Percentiles rank a stretch among this genome's conserved stretches.
These are phyloP conservation scores for Lagopus muta DNA, from an alignment of 2,113 vertebrate genomes.

Conservation along the genomic window DNA sequence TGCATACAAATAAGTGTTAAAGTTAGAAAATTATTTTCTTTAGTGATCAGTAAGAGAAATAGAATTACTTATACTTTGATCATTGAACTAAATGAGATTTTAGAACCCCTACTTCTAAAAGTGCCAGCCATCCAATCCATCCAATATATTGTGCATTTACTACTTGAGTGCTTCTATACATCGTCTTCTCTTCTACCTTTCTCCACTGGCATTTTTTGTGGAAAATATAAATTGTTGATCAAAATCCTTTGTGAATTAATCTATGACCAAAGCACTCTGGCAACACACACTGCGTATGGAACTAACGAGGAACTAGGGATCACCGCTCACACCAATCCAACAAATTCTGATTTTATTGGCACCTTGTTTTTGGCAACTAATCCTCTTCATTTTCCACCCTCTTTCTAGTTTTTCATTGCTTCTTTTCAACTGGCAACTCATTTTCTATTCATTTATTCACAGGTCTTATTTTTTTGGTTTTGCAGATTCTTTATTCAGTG, in stretches of 20 bases:
- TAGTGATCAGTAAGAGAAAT: not conserved
- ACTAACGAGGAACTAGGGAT: conserved; percentile 24
- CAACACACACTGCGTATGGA: not conserved
- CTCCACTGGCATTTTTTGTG: not conserved
- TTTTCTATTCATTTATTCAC: conserved; percentile 25
- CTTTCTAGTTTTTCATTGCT: conserved; percentile 17
- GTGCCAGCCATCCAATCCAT: no score
- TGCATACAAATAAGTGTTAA: not conserved
- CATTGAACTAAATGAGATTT: not conserved
- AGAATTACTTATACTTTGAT: not conserved
- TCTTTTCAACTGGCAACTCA: conserved; percentile 14
- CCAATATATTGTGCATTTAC: not conserved
- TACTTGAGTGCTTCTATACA: not conserved
- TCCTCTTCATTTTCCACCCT: not conserved
- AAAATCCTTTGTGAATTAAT: conserved; percentile 34
- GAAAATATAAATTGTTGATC: conserved; percentile 12
- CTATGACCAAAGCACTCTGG: conserved; percentile 25
- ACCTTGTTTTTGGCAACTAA: conserved; percentile 4
- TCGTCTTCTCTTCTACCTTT: not conserved
- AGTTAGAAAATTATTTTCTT: not conserved
- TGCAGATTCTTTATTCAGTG: not conserved
- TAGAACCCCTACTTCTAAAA: not conserved
- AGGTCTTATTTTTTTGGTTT: not conserved
- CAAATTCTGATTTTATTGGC: conserved; percentile 21
- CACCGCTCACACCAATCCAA: not conserved